A percentile compares a stretch with the other conserved stretches of the same genome.
phyloP scores from a whole-genome alignment of 2,113 vertebrate genomes.

The Smithornis capensis region DNA sequence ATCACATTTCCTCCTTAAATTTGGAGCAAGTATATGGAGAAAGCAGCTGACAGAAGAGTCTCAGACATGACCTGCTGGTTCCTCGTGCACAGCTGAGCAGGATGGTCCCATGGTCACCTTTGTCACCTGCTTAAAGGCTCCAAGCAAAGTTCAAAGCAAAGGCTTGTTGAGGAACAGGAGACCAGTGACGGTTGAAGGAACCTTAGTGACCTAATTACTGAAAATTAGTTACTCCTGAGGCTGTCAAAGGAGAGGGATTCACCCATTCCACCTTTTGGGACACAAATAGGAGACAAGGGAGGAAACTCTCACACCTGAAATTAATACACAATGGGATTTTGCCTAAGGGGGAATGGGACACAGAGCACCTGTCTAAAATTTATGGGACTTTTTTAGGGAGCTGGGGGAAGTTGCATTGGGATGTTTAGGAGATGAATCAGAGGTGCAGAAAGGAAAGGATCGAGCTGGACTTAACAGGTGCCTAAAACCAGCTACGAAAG shows the following conservation, averaged over 20 bases:
- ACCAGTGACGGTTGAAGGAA: background rate
- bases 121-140: background rate
- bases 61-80: background rate
- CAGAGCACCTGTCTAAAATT: background rate
- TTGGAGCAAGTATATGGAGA: background rate
- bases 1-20: background rate
- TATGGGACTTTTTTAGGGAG: background rate
- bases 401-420: background rate
- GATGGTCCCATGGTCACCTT: background rate
- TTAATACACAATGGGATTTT: background rate
- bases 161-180: background rate
- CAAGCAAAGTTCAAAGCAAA: background rate
- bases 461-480: background rate
- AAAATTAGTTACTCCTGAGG: background rate
- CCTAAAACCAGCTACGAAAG: background rate
- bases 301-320: background rate
- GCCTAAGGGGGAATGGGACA: too few species aligned
- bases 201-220: background rate
- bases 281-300: background rate
- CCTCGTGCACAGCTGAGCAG: too few species aligned
- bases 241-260: background rate
- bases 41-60: background rate
- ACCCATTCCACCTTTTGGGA: background rate
- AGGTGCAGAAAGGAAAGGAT: background rate
- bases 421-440: background rate